phyloP scores from a whole-genome alignment of 2,113 vertebrate species.

The Erpornis zantholeuca region DNA sequence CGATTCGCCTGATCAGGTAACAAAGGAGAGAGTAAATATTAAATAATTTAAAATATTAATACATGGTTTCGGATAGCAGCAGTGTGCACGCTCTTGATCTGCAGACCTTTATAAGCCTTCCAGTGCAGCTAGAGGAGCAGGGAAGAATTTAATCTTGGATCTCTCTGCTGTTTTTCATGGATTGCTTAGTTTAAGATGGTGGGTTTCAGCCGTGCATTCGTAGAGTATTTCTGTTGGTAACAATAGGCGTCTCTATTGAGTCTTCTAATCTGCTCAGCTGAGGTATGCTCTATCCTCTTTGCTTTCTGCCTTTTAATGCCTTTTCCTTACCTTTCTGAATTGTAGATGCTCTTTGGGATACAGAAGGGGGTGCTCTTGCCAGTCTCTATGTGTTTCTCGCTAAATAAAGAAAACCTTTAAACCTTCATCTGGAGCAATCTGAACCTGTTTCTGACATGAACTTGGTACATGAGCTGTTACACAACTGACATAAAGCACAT shows the following conservation, averaged over 20 bases:
- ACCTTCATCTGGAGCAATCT: background rate
- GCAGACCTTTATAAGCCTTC: background rate
- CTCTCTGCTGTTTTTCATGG: background rate
- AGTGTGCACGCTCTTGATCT: background rate
- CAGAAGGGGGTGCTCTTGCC: background rate
- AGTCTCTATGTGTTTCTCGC: background rate
- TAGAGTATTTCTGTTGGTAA: constrained; percentile 2
- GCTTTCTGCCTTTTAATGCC: background rate
- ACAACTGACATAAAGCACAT: background rate
- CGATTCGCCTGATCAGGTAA: constrained; percentile 15
- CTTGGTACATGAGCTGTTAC: background rate
- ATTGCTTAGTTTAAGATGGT: constrained; percentile 2
- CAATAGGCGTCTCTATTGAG: background rate
- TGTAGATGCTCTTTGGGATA: background rate
- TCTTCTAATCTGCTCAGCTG: constrained; percentile 6
- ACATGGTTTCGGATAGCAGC: background rate
- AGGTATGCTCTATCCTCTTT: background rate
- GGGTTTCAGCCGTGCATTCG: background rate
- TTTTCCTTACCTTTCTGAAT: background rate
- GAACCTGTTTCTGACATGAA: background rate
- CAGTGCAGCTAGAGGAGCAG: background rate
- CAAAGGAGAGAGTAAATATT: background rate
- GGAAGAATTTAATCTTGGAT: background rate
- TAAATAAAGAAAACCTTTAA: background rate
- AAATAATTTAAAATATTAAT: background rate